These are phyloP conservation scores for Zoanthus gigantus DNA, from an alignment of 92 coral and sea anemone species.

Conservation along the genomic window DNA sequence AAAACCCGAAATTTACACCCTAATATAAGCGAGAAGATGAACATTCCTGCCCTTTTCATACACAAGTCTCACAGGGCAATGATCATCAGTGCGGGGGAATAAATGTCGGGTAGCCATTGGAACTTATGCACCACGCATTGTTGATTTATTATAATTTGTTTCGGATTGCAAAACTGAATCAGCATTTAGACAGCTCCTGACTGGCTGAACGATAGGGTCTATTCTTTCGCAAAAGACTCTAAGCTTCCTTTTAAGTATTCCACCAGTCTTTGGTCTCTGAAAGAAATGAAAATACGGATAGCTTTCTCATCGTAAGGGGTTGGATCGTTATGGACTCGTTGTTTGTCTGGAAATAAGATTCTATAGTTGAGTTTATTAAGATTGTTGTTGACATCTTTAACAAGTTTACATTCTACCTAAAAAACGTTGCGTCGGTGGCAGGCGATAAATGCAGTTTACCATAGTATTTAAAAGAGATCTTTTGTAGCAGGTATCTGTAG, in stretches of 20 bases:
- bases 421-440: constrained; percentile 31
- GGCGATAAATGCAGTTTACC: constrained; percentile 24
- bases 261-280: not conserved
- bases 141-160: not conserved
- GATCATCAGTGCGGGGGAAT: too few species aligned
- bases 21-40: too few species aligned
- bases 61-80: too few species aligned
- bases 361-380: not conserved
- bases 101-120: too few species aligned
- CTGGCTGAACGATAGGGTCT: not conserved
- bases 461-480: constrained; percentile 6
- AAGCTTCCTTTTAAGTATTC: not conserved
- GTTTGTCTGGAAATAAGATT: not conserved
- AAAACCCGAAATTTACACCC: too few species aligned
- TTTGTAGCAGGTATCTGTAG: not conserved
- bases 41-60: too few species aligned
- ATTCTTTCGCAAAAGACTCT: not conserved
- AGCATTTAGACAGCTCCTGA: not conserved
- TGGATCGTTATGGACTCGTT: not conserved
- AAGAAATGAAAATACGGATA: not conserved
- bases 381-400: not conserved
- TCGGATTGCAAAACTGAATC: not conserved
- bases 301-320: not conserved
- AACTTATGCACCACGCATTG: not conserved
- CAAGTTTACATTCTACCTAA: constrained; percentile 42